These are phyloP conservation scores for Lates calcarifer DNA, from an alignment of 2,113 vertebrate genomes.

Conservation along the genomic window DNA sequence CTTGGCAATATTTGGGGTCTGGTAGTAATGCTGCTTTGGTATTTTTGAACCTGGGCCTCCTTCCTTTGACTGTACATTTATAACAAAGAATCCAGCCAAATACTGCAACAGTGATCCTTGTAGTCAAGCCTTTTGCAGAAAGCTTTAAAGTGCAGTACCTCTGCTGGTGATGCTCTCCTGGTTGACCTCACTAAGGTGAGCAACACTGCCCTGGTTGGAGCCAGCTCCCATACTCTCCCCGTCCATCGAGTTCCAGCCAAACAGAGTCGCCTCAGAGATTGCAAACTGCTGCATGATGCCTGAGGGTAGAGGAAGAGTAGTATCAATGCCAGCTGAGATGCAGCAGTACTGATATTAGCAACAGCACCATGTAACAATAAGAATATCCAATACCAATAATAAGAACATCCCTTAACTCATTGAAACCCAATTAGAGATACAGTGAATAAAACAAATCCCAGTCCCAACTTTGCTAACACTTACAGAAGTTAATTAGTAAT, in stretches of 20 bases:
- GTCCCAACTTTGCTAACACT: slow-evolving; percentile 1
- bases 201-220: slow-evolving; percentile 93
- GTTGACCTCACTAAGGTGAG: slow-evolving; percentile 94
- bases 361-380: background rate
- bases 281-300: slow-evolving; percentile 98
- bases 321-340: background rate
- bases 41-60: too few relatives aligned
- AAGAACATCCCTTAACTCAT: background rate
- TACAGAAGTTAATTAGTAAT: background rate
- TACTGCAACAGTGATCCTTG: too few relatives aligned
- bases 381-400: too few relatives aligned
- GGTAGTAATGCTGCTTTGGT: background rate
- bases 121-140: background rate
- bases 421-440: background rate
- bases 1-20: background rate
- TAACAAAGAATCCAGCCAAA: background rate
- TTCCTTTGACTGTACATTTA: background rate
- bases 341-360: background rate
- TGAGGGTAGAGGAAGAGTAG: slow-evolving; percentile 51
- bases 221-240: slow-evolving; percentile 94
- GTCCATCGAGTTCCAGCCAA: slow-evolving; percentile 97
- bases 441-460: background rate
- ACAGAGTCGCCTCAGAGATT: slow-evolving; percentile 96
- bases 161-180: slow-evolving; percentile 92
- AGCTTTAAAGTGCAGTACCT: slow-evolving; percentile 65